These are phyloP conservation scores for Brachypalpus laphriformis DNA, from an alignment of 2,888 invertebrate species.

Conservation along the genomic window DNA sequence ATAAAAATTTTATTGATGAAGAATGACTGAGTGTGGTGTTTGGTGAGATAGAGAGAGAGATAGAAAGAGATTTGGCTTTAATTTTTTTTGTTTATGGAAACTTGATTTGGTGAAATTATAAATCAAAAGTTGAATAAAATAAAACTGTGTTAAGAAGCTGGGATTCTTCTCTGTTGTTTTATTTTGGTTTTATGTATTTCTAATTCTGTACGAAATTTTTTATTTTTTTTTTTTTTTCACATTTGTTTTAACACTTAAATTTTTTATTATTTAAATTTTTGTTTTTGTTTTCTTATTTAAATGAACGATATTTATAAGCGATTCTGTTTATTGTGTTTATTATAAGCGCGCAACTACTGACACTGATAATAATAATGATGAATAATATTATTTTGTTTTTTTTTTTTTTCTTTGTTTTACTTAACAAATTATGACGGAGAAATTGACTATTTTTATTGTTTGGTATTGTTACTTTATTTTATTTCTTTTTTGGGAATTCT, in stretches of 20 bases:
- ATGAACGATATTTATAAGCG: constrained; percentile 70
- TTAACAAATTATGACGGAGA: constrained; percentile 66
- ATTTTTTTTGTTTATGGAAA: constrained; percentile 53
- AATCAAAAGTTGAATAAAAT: constrained; percentile 41
- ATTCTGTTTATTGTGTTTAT: constrained; percentile 57
- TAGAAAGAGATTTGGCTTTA: constrained; percentile 22
- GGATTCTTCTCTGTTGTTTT: constrained; percentile 70
- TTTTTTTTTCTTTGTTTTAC: constrained; percentile 23
- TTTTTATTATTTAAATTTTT: constrained; percentile 38
- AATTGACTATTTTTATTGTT: constrained; percentile 73
- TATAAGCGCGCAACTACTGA: constrained; percentile 73
- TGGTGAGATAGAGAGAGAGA: constrained; percentile 42
- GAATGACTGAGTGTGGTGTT: constrained; percentile 47
- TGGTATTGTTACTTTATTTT: constrained; percentile 48
- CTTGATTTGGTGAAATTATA: constrained; percentile 74
- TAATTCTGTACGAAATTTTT: constrained; percentile 67
- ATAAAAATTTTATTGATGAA: constrained; percentile 40
- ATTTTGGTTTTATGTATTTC: constrained; percentile 20
- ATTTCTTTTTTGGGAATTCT: constrained; percentile 40
- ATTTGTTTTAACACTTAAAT: constrained; percentile 59
- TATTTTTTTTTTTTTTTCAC: constrained; percentile 22
- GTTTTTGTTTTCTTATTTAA: constrained; percentile 44
- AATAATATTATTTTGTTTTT: constrained; percentile 39
- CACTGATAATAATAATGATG: constrained; percentile 70
- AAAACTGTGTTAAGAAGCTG: constrained; percentile 67